A percentile compares a stretch with the other conserved stretches of the same genome.
phyloP scores from a whole-genome alignment of 2,113 vertebrate species.

The Eublepharis macularius region DNA sequence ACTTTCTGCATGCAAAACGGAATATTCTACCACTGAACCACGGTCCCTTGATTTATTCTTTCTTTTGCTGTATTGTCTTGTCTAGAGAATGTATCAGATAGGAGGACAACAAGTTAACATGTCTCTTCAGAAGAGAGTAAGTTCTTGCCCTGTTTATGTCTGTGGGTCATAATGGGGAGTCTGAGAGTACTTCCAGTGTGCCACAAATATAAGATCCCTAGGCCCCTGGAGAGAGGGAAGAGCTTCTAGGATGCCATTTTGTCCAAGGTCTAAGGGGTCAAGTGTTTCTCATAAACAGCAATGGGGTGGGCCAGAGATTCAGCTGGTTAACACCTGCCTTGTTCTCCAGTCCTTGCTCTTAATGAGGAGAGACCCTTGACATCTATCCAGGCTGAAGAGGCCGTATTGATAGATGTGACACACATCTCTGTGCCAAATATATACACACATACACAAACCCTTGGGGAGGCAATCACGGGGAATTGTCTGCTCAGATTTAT shows the following conservation, averaged over 20 bases:
- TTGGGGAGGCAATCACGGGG: not conserved
- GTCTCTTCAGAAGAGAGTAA: not conserved
- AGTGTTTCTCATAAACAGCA: not conserved
- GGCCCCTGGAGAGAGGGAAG: not conserved
- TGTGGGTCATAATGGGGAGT: not conserved
- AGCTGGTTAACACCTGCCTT: not conserved
- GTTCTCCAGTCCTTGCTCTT: not conserved
- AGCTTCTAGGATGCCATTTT: not conserved
- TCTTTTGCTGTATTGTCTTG: not conserved
- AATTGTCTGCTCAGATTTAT: conserved; percentile 2
- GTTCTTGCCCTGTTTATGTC: not conserved
- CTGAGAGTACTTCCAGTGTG: not conserved
- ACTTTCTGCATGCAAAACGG: too few relatives aligned
- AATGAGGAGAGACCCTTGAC: not conserved
- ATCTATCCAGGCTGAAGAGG: not conserved
- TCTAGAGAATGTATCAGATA: not conserved
- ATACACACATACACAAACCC: not conserved
- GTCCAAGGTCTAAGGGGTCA: not conserved
- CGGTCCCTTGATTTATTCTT: too few relatives aligned
- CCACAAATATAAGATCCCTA: too few relatives aligned
- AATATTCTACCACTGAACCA: too few relatives aligned
- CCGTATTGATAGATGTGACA: not conserved
- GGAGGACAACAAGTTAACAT: not conserved
- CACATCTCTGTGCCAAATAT: conserved; percentile 1
- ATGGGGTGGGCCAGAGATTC: not conserved